Conservation (phyloP, 2,113 vertebrate genomes). For the Elephantulus edwardii region DNA sequence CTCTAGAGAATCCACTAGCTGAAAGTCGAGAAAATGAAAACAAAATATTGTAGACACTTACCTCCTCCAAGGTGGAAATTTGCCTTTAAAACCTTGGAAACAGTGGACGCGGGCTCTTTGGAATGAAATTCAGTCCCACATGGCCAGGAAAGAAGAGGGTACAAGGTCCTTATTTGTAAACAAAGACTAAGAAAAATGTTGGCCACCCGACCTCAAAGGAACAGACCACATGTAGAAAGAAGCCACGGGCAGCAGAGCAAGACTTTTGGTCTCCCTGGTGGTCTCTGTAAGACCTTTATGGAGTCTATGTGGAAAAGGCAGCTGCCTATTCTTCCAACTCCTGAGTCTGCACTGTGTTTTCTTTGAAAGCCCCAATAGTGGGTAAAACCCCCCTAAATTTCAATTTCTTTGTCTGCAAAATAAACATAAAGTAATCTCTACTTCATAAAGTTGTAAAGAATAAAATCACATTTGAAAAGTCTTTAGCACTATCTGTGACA, state of each 20-base stretch:
- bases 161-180: conserved; percentile 45
- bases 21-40: conserved; percentile 16
- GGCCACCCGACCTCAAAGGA: conserved; percentile 56
- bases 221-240: not conserved
- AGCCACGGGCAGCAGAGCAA: not conserved
- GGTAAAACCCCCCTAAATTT: not conserved
- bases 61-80: not conserved
- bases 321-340: not conserved
- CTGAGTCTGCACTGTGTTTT: not conserved
- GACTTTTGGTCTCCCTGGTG: conserved; percentile 47
- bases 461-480: not conserved
- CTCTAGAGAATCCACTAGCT: not conserved
- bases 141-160: conserved; percentile 41
- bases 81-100: not conserved
- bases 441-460: not conserved
- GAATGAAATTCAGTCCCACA: conserved; percentile 31
- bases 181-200: conserved; percentile 44
- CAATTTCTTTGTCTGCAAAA: not conserved
- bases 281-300: conserved; percentile 31
- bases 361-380: not conserved
- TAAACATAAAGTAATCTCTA: no score
- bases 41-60: not conserved
- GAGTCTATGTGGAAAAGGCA: not conserved
- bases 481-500: not conserved
- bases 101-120: not conserved